These are phyloP conservation scores for Mobula birostris DNA, from an alignment of 2,113 vertebrate species.

Conservation along the genomic window DNA sequence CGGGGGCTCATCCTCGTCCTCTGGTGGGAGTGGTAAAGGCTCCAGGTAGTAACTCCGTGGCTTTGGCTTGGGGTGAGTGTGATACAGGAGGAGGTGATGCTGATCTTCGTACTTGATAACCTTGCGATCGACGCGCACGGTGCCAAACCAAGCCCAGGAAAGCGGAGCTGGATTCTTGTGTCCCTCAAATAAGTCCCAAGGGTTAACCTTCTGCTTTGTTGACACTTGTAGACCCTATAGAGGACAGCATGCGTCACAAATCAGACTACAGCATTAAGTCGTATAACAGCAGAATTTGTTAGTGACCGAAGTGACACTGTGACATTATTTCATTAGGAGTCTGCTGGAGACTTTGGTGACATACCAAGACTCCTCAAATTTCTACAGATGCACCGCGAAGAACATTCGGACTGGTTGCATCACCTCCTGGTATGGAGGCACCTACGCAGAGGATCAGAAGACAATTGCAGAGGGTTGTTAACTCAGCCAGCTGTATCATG, in stretches of 20 bases:
- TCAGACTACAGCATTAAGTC: background rate
- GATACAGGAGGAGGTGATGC: conserved; percentile 61
- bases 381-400: too few relatives aligned
- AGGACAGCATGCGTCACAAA: background rate
- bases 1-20: conserved; percentile 62
- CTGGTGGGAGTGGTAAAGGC: conserved; percentile 58
- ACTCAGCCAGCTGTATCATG: too few relatives aligned
- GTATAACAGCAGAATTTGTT: background rate
- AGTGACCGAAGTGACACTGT: background rate
- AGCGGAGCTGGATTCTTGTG: conserved; percentile 62
- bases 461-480: too few relatives aligned
- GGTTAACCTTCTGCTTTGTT: conserved; percentile 60
- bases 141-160: conserved; percentile 65
- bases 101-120: conserved; percentile 59
- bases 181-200: conserved; percentile 64
- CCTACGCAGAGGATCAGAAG: too few relatives aligned
- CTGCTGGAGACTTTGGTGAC: too few relatives aligned
- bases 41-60: conserved; percentile 62
- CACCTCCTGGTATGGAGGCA: too few relatives aligned
- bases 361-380: too few relatives aligned
- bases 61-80: conserved; percentile 57
- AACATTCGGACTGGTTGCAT: too few relatives aligned
- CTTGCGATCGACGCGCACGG: conserved; percentile 54
- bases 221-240: conserved; percentile 63
- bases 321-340: background rate